Evolutionary conservation across 2,113 vertebrate species (phyloP).

Genomic region (Haplotaxodon microlepis): DNA sequence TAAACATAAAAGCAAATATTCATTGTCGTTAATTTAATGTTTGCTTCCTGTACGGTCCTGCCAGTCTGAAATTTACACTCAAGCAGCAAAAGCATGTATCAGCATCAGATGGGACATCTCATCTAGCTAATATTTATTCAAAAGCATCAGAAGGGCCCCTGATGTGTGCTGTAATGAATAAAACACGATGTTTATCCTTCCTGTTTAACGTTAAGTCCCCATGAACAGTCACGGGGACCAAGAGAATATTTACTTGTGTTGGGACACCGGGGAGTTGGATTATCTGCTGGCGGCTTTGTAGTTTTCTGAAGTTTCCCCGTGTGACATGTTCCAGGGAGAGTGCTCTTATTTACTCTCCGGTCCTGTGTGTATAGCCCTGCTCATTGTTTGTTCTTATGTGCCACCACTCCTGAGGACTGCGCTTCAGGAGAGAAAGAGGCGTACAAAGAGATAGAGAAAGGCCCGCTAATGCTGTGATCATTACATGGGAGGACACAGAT

Average conservation of each 20-base stretch:
- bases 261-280: conserved; percentile 60
- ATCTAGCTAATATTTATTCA: conserved; percentile 66
- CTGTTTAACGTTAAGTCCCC: conserved; percentile 65
- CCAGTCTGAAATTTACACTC: background rate
- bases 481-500: conserved; percentile 18
- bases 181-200: conserved; percentile 74
- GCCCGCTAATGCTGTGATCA: conserved; percentile 20
- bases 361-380: conserved; percentile 61
- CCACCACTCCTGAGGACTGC: conserved; percentile 44
- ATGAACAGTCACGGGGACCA: conserved; percentile 68
- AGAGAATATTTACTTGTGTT: conserved; percentile 69
- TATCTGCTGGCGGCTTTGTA: conserved; percentile 71
- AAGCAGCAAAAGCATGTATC: background rate
- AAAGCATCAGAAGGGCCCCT: conserved; percentile 58
- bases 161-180: conserved; percentile 72
- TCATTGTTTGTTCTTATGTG: conserved; percentile 70
- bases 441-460: background rate
- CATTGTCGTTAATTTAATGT: background rate
- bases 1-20: background rate
- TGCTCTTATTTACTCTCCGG: conserved; percentile 59
- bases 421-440: conserved; percentile 3
- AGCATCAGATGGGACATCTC: conserved; percentile 55
- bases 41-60: background rate
- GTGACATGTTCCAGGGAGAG: conserved; percentile 65
- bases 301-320: conserved; percentile 64